Percentiles rank a stretch among this genome's conserved stretches.
phyloP scores from a whole-genome alignment of 2,888 invertebrate species.

The Antitype chi region DNA sequence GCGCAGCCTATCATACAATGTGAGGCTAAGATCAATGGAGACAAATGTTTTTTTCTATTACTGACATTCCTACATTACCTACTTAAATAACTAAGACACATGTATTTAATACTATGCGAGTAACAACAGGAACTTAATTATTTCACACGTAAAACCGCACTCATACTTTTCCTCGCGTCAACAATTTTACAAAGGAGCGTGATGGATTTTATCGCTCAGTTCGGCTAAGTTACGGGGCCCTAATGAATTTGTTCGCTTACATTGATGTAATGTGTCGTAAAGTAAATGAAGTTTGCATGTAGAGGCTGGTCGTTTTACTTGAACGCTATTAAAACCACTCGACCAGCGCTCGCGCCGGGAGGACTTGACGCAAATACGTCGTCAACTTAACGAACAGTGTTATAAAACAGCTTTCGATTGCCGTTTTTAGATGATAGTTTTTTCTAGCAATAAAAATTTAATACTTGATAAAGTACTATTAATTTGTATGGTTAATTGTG shows the following conservation, averaged over 20 bases:
- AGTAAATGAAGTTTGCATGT: constrained; percentile 74
- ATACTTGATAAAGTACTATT: constrained; percentile 20
- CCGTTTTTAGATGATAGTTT: constrained; percentile 57
- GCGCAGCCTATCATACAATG: background rate
- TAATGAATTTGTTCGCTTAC: constrained; percentile 61
- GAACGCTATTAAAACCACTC: constrained; percentile 75
- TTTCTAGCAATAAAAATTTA: constrained; percentile 40
- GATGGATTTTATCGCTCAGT: constrained; percentile 56
- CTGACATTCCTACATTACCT: background rate
- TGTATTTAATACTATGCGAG: background rate
- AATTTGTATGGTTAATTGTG: constrained; percentile 35
- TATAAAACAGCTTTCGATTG: constrained; percentile 63
- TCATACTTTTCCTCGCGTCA: constrained; percentile 27
- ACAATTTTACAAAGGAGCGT: constrained; percentile 48
- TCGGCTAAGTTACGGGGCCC: constrained; percentile 45
- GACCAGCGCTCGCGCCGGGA: constrained; percentile 60
- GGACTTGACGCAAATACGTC: constrained; percentile 67
- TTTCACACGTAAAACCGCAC: constrained; percentile 26
- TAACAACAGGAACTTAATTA: constrained; percentile 13
- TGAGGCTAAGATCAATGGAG: background rate
- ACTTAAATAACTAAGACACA: background rate
- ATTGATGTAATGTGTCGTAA: constrained; percentile 68
- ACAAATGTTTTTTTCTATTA: background rate
- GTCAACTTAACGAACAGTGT: constrained; percentile 75
- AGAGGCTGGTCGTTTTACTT: constrained; percentile 68